A percentile compares a stretch with the other conserved stretches of the same genome.
Conservation (phyloP, 2,797 vertebrate genomes). For the Anguilla pacifica region DNA sequence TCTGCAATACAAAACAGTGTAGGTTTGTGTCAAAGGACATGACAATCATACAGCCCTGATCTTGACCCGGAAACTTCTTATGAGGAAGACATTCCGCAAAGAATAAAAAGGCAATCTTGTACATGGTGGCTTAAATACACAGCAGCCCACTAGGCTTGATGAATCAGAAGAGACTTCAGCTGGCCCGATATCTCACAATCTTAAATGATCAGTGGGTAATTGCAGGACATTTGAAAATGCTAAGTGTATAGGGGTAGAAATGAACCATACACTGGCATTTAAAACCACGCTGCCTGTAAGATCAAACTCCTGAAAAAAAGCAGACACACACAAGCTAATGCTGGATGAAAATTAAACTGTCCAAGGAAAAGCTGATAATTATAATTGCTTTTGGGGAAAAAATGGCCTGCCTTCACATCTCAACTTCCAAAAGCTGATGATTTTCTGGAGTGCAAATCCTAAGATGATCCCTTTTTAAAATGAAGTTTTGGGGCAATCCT, state of each 20-base stretch:
- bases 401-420: constrained; percentile 10
- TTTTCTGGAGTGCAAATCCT: neutral
- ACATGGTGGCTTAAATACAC: neutral
- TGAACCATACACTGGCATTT: constrained; percentile 35
- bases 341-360: constrained; percentile 32
- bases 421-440: neutral
- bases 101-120: neutral
- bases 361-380: constrained; percentile 21
- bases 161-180: constrained; percentile 7
- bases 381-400: constrained; percentile 32
- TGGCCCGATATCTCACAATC: neutral
- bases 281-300: constrained; percentile 18
- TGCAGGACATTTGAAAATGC: neutral
- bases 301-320: constrained; percentile 30
- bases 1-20: neutral
- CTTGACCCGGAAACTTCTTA: neutral
- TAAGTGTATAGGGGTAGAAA: constrained; percentile 4
- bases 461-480: neutral
- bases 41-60: neutral
- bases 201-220: neutral
- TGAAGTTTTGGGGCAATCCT: neutral
- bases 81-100: neutral
- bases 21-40: neutral
- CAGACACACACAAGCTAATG: constrained; percentile 23
- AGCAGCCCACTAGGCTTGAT: neutral